Percentiles rank a stretch among this genome's conserved stretches.
These are phyloP conservation scores for Magallana nippona DNA, from an alignment of 2,888 invertebrate species.

Conservation along the genomic window DNA sequence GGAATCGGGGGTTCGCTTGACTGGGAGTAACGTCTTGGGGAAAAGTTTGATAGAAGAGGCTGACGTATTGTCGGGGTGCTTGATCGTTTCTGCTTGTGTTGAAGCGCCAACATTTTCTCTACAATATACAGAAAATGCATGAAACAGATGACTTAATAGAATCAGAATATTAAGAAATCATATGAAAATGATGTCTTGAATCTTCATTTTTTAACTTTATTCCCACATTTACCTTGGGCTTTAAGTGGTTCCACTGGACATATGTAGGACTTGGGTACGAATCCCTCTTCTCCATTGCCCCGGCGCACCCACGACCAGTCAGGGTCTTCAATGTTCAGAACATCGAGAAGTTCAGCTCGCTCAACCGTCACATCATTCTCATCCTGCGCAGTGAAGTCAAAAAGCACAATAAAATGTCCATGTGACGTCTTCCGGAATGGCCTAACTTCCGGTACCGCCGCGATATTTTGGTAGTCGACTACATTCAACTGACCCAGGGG, in stretches of 20 bases:
- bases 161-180: background rate
- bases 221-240: constrained; percentile 38
- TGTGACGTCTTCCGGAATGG: constrained; percentile 49
- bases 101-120: constrained; percentile 8
- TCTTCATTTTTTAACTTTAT: too few relatives aligned
- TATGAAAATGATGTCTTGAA: too few relatives aligned
- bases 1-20: constrained; percentile 1
- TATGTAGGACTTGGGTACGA: constrained; percentile 95
- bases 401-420: constrained; percentile 94
- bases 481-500: background rate
- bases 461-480: background rate
- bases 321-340: constrained; percentile 94
- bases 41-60: constrained; percentile 36
- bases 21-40: constrained; percentile 30
- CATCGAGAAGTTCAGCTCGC: constrained; percentile 96
- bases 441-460: constrained; percentile 38
- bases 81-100: constrained; percentile 5
- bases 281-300: constrained; percentile 95
- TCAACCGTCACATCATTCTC: constrained; percentile 97
- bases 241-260: constrained; percentile 85
- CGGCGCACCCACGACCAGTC: constrained; percentile 98
- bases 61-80: constrained; percentile 37
- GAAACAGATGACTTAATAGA: background rate
- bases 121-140: background rate
- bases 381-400: constrained; percentile 94